A percentile compares a stretch with the other conserved stretches of the same genome.
These are phyloP conservation scores for Seriola rivoliana DNA, from an alignment of 2,113 vertebrate species.

Conservation along the genomic window DNA sequence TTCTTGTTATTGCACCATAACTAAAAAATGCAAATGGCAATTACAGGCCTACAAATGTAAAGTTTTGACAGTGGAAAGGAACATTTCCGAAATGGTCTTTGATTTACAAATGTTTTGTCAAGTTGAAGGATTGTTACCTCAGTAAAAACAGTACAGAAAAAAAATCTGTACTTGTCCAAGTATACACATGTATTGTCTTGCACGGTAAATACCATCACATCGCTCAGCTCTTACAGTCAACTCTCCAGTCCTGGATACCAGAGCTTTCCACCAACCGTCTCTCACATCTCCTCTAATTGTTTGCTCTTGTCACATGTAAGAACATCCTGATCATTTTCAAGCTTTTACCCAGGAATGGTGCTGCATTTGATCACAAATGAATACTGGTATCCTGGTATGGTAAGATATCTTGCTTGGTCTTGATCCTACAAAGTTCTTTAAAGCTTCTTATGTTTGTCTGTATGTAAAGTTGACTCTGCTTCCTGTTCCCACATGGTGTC, in stretches of 20 bases:
- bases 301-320: background rate
- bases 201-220: no score
- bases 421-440: background rate
- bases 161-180: background rate
- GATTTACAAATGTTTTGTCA: background rate
- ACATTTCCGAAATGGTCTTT: background rate
- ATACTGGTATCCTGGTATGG: background rate
- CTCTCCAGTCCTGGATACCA: background rate
- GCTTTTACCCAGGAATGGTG: background rate
- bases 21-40: no score
- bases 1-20: no score
- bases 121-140: background rate
- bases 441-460: background rate
- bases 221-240: background rate
- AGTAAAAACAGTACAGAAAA: no score
- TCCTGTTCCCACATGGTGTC: conserved; percentile 54
- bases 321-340: background rate
- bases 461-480: background rate
- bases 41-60: no score
- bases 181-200: background rate
- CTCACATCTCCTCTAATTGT: conserved; percentile 3
- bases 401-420: background rate
- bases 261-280: background rate
- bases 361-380: background rate
- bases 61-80: no score